A percentile compares a stretch with the other conserved stretches of the same genome.
Evolutionary conservation across 2,888 invertebrate genomes (phyloP).

Genomic region (Augiades crinisus): DNA sequence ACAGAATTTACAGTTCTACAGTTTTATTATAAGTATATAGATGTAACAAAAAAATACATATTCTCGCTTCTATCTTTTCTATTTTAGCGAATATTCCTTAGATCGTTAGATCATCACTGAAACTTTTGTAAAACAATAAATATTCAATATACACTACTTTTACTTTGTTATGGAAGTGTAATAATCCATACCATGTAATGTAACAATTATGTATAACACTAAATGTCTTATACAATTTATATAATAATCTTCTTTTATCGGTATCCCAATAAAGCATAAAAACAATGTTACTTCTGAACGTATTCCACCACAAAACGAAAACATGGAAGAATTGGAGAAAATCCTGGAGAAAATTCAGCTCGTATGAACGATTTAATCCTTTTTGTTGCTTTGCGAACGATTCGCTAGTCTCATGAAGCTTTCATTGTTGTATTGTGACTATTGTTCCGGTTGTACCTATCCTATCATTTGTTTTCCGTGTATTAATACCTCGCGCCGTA

Average conservation of each 20-base stretch:
- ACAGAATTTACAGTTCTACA: too few relatives aligned
- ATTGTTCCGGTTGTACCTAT: conserved; percentile 20
- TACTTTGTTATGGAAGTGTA: too few relatives aligned
- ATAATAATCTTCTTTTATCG: neutral
- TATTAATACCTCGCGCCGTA: too few relatives aligned
- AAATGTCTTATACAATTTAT: neutral
- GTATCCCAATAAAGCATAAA: neutral
- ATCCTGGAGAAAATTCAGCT: conserved; percentile 29
- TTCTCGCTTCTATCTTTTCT: too few relatives aligned
- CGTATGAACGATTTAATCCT: conserved; percentile 46
- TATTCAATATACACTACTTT: too few relatives aligned
- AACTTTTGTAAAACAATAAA: too few relatives aligned
- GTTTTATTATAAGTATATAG: too few relatives aligned
- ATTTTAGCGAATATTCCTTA: too few relatives aligned
- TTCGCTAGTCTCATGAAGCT: conserved; percentile 56
- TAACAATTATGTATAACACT: neutral
- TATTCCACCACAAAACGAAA: conserved; percentile 36
- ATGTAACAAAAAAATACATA: too few relatives aligned
- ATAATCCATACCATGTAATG: too few relatives aligned
- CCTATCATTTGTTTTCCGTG: conserved; percentile 16
- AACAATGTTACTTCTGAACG: neutral
- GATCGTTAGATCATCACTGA: too few relatives aligned
- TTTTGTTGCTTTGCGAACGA: conserved; percentile 57
- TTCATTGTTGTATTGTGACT: conserved; percentile 43
- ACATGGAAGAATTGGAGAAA: conserved; percentile 35